phyloP scores from a whole-genome alignment of 1,140 invertebrate genomes.

The Drosophila pseudoobscura region DNA sequence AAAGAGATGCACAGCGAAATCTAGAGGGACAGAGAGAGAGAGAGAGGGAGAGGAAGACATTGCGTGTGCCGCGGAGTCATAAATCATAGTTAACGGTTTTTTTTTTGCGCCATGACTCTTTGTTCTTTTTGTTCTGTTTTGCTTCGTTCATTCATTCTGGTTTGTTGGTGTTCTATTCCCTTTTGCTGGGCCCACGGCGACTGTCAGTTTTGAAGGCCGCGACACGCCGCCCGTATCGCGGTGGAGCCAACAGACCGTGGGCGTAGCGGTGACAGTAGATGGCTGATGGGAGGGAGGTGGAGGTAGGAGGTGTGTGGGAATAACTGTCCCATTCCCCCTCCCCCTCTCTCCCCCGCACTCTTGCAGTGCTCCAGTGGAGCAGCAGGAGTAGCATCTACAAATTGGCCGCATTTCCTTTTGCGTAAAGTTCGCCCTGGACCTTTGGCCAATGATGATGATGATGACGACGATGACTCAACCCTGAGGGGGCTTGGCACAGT shows the following conservation, averaged over 20 bases:
- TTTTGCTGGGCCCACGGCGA: conserved; percentile 50
- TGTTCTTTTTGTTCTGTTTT: conserved; percentile 34
- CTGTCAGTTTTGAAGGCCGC: conserved; percentile 75
- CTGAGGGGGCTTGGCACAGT: conserved; percentile 3
- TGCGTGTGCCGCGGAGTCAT: conserved; percentile 40
- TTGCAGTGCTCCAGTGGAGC: conserved; percentile 1
- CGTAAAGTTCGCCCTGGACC: conserved; percentile 44
- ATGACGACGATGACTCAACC: conserved; percentile 58
- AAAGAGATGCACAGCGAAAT: neutral
- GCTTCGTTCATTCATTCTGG: conserved; percentile 6
- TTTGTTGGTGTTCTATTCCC: conserved; percentile 30
- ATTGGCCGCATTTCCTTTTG: conserved; percentile 71
- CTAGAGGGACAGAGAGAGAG: neutral
- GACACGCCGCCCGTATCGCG: conserved; percentile 45
- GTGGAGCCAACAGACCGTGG: conserved; percentile 3
- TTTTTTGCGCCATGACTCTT: conserved; percentile 37
- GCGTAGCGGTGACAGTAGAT: neutral
- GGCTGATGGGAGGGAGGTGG: neutral
- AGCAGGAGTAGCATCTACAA: conserved; percentile 53
- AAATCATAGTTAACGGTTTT: conserved; percentile 69
- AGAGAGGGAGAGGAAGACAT: neutral
- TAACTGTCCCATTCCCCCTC: no score
- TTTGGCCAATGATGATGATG: conserved; percentile 32
- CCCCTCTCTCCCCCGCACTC: no score
- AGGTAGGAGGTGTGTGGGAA: neutral